These are phyloP conservation scores for Halcyon smyrnensis DNA, from an alignment of 2,797 vertebrate genomes.

Conservation along the genomic window DNA sequence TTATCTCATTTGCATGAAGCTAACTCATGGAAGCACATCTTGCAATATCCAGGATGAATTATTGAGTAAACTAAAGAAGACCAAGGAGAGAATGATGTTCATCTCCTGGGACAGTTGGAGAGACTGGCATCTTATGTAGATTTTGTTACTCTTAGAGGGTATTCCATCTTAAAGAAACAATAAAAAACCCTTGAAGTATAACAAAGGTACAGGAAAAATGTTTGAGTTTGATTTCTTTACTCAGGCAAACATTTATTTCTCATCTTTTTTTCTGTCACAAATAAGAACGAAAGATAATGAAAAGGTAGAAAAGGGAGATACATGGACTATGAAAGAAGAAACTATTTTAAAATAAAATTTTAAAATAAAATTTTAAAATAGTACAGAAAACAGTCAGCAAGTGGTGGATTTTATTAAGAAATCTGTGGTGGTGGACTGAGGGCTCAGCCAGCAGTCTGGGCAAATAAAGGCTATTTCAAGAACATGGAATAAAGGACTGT, in stretches of 20 bases:
- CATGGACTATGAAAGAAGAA: neutral
- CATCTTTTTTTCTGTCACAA: neutral
- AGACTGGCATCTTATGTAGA: neutral
- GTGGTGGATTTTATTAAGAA: neutral
- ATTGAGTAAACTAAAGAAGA: neutral
- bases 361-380: neutral
- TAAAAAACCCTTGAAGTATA: neutral
- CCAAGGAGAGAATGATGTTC: neutral
- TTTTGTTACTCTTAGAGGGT: neutral
- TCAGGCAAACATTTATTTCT: neutral
- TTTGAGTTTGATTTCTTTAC: neutral
- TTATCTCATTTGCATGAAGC: neutral
- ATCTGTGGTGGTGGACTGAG: neutral
- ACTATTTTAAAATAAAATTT: neutral
- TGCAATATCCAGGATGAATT: neutral
- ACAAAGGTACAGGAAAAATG: neutral
- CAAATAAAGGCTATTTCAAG: neutral
- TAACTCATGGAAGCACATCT: neutral
- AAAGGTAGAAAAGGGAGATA: neutral
- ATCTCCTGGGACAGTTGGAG: neutral
- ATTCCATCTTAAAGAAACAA: neutral
- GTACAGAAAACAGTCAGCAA: neutral
- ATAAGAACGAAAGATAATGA: neutral
- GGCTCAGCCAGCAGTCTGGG: neutral
- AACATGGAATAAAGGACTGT: neutral